Evolutionary conservation across 2,113 vertebrate genomes (phyloP).

Genomic region (Periophthalmus modestus): DNA sequence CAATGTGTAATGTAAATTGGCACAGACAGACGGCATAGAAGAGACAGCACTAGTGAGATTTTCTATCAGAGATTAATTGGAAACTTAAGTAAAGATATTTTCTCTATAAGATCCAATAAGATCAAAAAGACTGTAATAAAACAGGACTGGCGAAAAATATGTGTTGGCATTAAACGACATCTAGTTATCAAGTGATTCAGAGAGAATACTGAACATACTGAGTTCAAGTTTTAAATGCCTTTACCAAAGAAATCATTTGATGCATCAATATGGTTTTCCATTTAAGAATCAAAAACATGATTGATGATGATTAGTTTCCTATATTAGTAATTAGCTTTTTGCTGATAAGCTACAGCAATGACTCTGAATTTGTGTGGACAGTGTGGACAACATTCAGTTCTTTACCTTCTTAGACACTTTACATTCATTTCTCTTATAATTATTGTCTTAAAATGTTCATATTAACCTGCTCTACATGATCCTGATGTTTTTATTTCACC

Average conservation of each 20-base stretch:
- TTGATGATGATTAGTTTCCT: neutral
- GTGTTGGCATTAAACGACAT: neutral
- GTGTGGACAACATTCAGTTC: neutral
- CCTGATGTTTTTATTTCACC: no score
- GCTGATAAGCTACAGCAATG: no score
- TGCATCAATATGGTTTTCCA: no score
- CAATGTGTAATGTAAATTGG: constrained; percentile 13
- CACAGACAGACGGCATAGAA: constrained; percentile 31
- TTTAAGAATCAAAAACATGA: neutral
- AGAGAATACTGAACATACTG: neutral
- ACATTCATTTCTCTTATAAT: no score
- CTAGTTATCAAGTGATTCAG: neutral
- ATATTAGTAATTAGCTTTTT: neutral
- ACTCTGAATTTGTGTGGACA: no score
- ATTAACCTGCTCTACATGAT: no score
- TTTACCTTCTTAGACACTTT: neutral
- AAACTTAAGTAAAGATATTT: neutral
- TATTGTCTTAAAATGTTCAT: no score
- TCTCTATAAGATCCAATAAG: constrained; percentile 1
- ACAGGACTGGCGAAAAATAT: neutral
- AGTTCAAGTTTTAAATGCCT: no score
- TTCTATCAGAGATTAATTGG: neutral
- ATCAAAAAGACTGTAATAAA: neutral
- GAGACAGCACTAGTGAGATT: neutral
- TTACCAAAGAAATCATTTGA: no score